These are phyloP conservation scores for Trachymyrmex cornetzi DNA, from an alignment of 1,140 invertebrate genomes.

Conservation along the genomic window DNA sequence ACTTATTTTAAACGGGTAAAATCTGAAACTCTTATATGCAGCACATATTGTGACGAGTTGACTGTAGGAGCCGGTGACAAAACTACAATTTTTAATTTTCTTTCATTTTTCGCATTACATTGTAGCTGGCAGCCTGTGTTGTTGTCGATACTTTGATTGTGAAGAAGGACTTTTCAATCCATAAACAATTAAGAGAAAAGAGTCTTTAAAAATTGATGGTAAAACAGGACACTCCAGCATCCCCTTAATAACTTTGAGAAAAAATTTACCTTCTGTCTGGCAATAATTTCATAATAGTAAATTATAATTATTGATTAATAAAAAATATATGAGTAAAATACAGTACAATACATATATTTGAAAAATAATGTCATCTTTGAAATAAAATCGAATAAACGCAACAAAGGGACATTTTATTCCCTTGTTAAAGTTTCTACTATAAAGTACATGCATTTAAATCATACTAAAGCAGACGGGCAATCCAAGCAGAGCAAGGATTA, in stretches of 20 bases:
- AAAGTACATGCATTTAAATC: slow-evolving; percentile 41
- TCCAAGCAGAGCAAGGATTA: slow-evolving; percentile 29
- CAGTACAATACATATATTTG: neutral
- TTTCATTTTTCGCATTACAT: too few species aligned
- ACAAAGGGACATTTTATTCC: neutral
- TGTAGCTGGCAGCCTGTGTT: too few species aligned
- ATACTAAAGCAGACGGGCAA: slow-evolving; percentile 8
- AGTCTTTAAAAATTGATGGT: too few species aligned
- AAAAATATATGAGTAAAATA: neutral
- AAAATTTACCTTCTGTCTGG: neutral
- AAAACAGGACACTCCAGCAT: too few species aligned
- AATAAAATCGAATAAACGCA: neutral
- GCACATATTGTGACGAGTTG: too few species aligned
- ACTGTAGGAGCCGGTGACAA: too few species aligned
- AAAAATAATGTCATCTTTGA: slow-evolving; percentile 33
- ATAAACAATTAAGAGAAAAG: too few species aligned
- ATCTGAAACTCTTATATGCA: too few species aligned
- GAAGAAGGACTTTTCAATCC: too few species aligned
- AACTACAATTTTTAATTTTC: too few species aligned
- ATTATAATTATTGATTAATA: neutral
- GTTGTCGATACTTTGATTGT: too few species aligned
- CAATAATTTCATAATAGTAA: slow-evolving; percentile 9
- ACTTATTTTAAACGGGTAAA: too few species aligned
- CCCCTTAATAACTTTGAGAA: slow-evolving; percentile 2
- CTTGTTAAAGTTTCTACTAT: slow-evolving; percentile 31